phyloP scores from a whole-genome alignment of 2,888 invertebrate species.

The Amphimallon solstitiale region DNA sequence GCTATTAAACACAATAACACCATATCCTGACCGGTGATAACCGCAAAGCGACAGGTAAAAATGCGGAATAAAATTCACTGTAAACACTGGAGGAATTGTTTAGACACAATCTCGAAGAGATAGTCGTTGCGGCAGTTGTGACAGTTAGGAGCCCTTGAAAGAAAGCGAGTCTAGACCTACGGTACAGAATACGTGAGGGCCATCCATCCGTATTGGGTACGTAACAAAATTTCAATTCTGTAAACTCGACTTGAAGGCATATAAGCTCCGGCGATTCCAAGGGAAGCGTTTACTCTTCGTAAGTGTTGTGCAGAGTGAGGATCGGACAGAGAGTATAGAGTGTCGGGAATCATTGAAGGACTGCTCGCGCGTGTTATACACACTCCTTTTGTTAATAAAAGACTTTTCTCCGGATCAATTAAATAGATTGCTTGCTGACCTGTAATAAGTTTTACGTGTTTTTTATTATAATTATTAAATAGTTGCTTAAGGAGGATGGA shows the following conservation, averaged over 20 bases:
- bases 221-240: slow-evolving; percentile 24
- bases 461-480: slow-evolving; percentile 5
- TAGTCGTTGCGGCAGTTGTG: not conserved
- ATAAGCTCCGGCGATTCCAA: slow-evolving; percentile 29
- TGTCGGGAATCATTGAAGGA: slow-evolving; percentile 29
- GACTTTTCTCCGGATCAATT: slow-evolving; percentile 13
- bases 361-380: slow-evolving; percentile 20
- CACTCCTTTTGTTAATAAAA: slow-evolving; percentile 17
- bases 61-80: not conserved
- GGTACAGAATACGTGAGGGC: slow-evolving; percentile 18
- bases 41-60: slow-evolving; percentile 23
- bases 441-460: slow-evolving; percentile 11
- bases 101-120: slow-evolving; percentile 16
- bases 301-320: slow-evolving; percentile 28
- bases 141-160: slow-evolving; percentile 23
- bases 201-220: not conserved
- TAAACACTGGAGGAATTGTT: slow-evolving; percentile 10
- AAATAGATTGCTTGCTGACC: no score
- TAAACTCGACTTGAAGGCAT: slow-evolving; percentile 31
- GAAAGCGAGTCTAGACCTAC: not conserved
- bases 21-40: no score
- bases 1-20: no score
- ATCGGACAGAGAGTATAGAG: slow-evolving; percentile 18
- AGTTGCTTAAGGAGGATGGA: slow-evolving; percentile 14
- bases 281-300: slow-evolving; percentile 32